phyloP scores from a whole-genome alignment of 2,797 vertebrate genomes.

The Cuculus canorus region DNA sequence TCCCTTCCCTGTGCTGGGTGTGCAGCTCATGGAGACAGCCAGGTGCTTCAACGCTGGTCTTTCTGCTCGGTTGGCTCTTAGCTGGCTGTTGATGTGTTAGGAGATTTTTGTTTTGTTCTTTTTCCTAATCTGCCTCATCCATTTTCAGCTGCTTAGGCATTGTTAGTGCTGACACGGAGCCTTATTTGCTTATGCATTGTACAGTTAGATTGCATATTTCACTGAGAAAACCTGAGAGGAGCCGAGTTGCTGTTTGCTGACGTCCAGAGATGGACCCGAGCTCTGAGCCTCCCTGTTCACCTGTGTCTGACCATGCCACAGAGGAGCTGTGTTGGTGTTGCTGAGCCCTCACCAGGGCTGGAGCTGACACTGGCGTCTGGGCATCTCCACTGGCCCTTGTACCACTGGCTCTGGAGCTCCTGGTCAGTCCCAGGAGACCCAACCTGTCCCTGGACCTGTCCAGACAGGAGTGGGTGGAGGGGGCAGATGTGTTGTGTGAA shows the following conservation, averaged over 20 bases:
- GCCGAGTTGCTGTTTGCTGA: neutral
- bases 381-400: neutral
- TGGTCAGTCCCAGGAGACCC: neutral
- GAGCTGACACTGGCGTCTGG: neutral
- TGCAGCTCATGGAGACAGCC: neutral
- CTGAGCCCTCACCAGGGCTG: neutral
- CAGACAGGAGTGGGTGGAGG: neutral
- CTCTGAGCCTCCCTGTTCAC: neutral
- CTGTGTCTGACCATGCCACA: accelerated
- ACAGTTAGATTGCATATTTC: neutral
- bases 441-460: too few species aligned
- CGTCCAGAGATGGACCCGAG: neutral
- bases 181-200: neutral
- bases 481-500: neutral
- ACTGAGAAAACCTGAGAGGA: neutral
- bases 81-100: neutral
- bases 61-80: neutral
- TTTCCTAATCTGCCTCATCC: neutral
- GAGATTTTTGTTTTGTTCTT: neutral
- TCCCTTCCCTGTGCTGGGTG: neutral
- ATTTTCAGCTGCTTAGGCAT: neutral
- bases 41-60: neutral
- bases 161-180: slow-evolving; percentile 9
- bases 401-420: neutral
- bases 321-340: accelerated